Percentiles rank a stretch among this genome's conserved stretches.
phyloP scores from a whole-genome alignment of 2,797 vertebrate genomes.

The Glyptemys insculpta region DNA sequence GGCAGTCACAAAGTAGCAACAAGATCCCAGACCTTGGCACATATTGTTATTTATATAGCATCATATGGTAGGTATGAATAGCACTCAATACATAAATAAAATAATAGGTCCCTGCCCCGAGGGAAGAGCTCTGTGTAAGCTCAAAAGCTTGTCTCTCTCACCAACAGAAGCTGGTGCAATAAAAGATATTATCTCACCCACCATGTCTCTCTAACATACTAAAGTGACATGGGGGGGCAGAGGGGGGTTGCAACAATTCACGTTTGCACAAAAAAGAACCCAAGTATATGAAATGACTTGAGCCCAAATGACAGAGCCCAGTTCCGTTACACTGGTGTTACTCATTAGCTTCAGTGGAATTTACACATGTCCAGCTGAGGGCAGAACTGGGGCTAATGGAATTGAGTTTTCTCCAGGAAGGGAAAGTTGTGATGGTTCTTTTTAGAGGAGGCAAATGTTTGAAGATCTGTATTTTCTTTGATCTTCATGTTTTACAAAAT shows the following conservation, averaged over 20 bases:
- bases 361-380: not conserved
- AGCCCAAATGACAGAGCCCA: not conserved
- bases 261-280: not conserved
- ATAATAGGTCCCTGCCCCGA: not conserved
- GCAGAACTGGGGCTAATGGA: not conserved
- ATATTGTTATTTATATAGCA: not conserved
- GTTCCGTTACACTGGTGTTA: not conserved
- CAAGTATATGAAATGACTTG: not conserved
- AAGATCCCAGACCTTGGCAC: not conserved
- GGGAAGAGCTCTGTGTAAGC: not conserved
- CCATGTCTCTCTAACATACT: not conserved
- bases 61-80: accelerated
- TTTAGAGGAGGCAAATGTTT: not conserved
- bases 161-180: not conserved
- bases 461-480: not conserved
- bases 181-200: not conserved
- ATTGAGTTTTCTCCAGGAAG: not conserved
- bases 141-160: not conserved
- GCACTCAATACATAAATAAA: not conserved
- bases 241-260: not conserved
- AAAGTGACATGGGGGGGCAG: no score
- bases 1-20: not conserved
- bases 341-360: not conserved
- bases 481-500: not conserved
- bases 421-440: not conserved